Base-by-base conservation (phyloP, 2,797 vertebrate genomes). In the Danio kyathit region DNA sequence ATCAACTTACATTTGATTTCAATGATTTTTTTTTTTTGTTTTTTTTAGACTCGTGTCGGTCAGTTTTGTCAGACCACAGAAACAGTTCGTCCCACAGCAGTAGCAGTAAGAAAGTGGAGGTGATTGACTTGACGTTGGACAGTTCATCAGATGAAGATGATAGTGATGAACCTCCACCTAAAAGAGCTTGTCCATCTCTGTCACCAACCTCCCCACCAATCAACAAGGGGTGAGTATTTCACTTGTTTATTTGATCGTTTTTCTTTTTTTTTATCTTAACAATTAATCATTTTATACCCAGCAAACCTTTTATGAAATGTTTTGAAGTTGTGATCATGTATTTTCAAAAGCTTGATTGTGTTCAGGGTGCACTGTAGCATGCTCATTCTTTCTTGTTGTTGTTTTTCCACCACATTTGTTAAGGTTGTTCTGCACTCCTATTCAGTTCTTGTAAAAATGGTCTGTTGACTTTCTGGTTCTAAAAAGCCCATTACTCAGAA, bases 141-240 rank as follows among this genome's bases (percentile, higher is more conserved):
- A 99, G 96, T 89, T 99, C 98, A 4, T 99, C 97, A 0, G 98
- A 99, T 1, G 98, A 99, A 1, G 97, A 99, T 74, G 94, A 96
- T 2, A 96, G 98, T 1, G 97, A 99, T 1, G 97, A 98, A 84
- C 97, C 97, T 0, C 94, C 96, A 19, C 94, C 92, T 7, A 99
- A 99, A 91, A 95, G 97, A 87, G 88, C 92, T 81, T 98, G 97
- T 82, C 96, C 96, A 60, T 97, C 97, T 2, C 88, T 99, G 13
- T 99, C 98, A 3, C 97, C 98, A 0, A 94, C 95, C 4, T 99
- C 97, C 0, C 96, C 97, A 0, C 89, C 97, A 13, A 88, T 92
- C 82, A 97, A 88, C 86, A 99, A 98, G 84, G 95, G 96, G 98
- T 99, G 79, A 90, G 95, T 80, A 59, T 71, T 44, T 29, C 29